Evolutionary conservation across 2,113 vertebrate species (phyloP).

Genomic region (Leptobrachium ailaonicum): DNA sequence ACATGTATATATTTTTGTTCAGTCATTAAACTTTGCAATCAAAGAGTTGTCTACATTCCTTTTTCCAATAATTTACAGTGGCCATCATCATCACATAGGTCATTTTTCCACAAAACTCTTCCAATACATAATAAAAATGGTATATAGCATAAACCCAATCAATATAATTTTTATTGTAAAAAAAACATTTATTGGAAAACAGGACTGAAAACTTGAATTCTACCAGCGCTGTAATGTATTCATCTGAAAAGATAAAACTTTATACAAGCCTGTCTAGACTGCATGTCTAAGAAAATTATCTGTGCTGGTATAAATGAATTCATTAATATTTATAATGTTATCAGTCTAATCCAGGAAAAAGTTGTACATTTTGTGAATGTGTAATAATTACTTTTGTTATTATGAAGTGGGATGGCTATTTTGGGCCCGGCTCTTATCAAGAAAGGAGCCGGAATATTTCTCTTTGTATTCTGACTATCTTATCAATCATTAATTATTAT

Average conservation of each 20-base stretch:
- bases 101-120: too few relatives aligned
- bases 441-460: background rate
- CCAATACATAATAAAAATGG: too few relatives aligned
- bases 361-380: constrained; percentile 32
- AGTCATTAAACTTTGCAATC: too few relatives aligned
- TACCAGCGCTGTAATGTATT: constrained; percentile 19
- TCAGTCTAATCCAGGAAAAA: constrained; percentile 32
- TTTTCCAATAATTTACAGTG: too few relatives aligned
- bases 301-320: constrained; percentile 33
- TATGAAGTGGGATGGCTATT: background rate
- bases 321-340: constrained; percentile 43
- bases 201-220: too few relatives aligned
- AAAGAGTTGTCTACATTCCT: too few relatives aligned
- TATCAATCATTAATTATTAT: background rate
- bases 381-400: constrained; percentile 31
- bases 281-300: constrained; percentile 37
- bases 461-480: constrained; percentile 10
- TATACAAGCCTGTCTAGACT: constrained; percentile 37
- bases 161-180: too few relatives aligned
- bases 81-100: too few relatives aligned
- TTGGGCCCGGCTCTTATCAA: background rate
- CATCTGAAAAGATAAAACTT: constrained; percentile 29
- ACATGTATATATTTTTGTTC: too few relatives aligned
- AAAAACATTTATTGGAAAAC: too few relatives aligned
- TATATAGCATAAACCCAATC: too few relatives aligned